Evolutionary conservation across 2,888 invertebrate species (phyloP).

Genomic region (Habrosyne pyritoides): DNA sequence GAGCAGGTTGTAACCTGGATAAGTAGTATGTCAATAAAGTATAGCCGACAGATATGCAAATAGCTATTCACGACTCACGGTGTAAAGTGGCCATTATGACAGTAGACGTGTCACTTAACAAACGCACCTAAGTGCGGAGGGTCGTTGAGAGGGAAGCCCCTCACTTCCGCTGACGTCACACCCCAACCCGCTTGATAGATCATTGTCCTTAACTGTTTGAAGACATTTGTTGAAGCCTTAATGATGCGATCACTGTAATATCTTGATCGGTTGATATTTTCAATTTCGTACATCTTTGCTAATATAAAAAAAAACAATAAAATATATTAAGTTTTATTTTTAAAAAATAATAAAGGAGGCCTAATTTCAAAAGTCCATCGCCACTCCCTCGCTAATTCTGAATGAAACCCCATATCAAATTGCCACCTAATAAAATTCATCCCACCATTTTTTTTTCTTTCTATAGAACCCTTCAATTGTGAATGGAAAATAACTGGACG

Average conservation of each 20-base stretch:
- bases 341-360: background rate
- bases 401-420: constrained; percentile 32
- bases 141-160: constrained; percentile 67
- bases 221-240: constrained; percentile 12
- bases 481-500: constrained; percentile 42
- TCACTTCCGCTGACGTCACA: constrained; percentile 63
- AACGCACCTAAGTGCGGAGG: constrained; percentile 21
- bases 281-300: too few relatives aligned
- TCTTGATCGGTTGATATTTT: constrained; percentile 4
- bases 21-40: background rate
- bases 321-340: background rate
- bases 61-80: constrained; percentile 5
- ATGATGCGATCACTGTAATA: background rate
- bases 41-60: background rate
- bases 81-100: constrained; percentile 9
- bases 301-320: too few relatives aligned
- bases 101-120: constrained; percentile 16
- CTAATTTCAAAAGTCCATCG: background rate
- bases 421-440: constrained; percentile 51
- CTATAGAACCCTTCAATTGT: constrained; percentile 43
- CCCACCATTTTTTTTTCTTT: constrained; percentile 39
- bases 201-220: constrained; percentile 35
- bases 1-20: background rate
- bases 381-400: constrained; percentile 20
- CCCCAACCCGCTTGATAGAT: constrained; percentile 33